Conservation (phyloP, 2,797 vertebrate species). For the Echiichthys vipera region DNA sequence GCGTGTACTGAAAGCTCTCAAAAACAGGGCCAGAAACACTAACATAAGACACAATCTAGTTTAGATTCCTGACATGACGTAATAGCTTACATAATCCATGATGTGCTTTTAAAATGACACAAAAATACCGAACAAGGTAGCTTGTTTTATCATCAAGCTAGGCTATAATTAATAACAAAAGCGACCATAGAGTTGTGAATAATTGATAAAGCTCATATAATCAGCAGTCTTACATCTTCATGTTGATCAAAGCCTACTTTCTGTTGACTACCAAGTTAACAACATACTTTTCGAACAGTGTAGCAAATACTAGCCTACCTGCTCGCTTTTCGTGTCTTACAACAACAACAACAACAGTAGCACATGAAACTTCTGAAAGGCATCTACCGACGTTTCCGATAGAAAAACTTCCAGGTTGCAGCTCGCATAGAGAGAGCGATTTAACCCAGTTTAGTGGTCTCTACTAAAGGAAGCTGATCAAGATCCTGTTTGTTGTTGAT, state of each 20-base stretch:
- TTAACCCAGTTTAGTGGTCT: not conserved
- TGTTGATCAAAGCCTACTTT: conserved; percentile 37
- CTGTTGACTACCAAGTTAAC: conserved; percentile 36
- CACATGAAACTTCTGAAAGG: conserved; percentile 83
- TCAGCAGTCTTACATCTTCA: conserved; percentile 29
- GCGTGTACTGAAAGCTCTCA: conserved; percentile 5
- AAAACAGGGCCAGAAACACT: conserved; percentile 14
- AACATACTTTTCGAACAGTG: conserved; percentile 17
- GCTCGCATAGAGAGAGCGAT: conserved; percentile 46
- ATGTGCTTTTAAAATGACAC: conserved; percentile 21
- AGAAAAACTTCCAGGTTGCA: conserved; percentile 47
- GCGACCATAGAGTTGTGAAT: conserved; percentile 39
- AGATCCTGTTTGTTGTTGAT: not conserved
- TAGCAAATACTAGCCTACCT: conserved; percentile 82
- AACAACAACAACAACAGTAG: conserved; percentile 77
- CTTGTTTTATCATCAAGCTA: conserved; percentile 6
- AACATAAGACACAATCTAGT: not conserved
- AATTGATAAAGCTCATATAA: conserved; percentile 29
- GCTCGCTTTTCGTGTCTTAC: conserved; percentile 77
- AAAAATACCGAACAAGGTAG: conserved; percentile 37
- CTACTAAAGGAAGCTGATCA: not conserved
- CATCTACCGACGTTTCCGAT: conserved; percentile 78
- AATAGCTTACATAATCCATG: not conserved
- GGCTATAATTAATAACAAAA: conserved; percentile 49
- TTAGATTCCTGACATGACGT: not conserved